These are phyloP conservation scores for Ianthella basta DNA, from an alignment of 37 sponge, comb jelly and placozoan species.

Conservation along the genomic window DNA sequence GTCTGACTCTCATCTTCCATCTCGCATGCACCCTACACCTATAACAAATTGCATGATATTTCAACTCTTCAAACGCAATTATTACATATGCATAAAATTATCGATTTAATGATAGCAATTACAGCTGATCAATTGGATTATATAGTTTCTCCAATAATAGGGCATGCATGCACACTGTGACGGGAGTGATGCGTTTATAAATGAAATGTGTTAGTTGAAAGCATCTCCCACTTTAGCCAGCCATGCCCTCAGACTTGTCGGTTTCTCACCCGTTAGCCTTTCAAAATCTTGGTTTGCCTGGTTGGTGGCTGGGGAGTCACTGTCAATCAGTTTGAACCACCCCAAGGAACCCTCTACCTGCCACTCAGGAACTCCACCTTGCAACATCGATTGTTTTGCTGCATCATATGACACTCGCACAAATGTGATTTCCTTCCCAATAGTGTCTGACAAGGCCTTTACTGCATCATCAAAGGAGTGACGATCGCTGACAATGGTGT, in stretches of 20 bases:
- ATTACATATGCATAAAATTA: too few relatives aligned
- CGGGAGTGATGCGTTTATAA: too few relatives aligned
- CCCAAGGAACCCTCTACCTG: conserved; percentile 40
- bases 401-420: conserved; percentile 43
- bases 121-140: too few relatives aligned
- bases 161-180: too few relatives aligned
- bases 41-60: too few relatives aligned
- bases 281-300: conserved; percentile 20
- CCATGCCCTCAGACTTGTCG: conserved; percentile 54
- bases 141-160: too few relatives aligned
- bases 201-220: conserved; percentile 34
- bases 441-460: conserved; percentile 10
- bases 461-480: conserved; percentile 35
- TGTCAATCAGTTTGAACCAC: conserved; percentile 48
- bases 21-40: too few relatives aligned
- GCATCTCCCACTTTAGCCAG: conserved; percentile 23
- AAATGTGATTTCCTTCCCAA: conserved; percentile 43
- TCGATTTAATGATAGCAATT: too few relatives aligned
- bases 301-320: conserved; percentile 44
- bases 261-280: conserved; percentile 44
- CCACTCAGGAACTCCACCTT: conserved; percentile 49
- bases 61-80: too few relatives aligned
- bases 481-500: conserved; percentile 58
- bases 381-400: conserved; percentile 47
- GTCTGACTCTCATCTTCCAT: too few relatives aligned